Evolutionary conservation across 2,797 vertebrate species (phyloP), one percentile per base, ranked within the genome.

Genomic region (Hydrophis major): DNA sequence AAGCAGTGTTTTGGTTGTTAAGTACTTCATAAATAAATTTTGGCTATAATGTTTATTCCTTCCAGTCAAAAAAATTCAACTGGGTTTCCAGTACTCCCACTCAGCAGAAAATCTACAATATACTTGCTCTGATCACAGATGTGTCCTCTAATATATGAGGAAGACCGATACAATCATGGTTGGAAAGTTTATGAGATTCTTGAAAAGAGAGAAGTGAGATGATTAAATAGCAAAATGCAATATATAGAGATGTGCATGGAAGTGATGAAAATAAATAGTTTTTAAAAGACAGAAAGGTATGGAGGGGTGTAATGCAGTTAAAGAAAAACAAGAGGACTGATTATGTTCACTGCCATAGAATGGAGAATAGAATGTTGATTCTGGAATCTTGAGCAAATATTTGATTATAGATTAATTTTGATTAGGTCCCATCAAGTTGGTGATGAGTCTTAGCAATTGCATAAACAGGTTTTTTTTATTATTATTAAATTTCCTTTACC

Each of bases 71-170:
- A 83, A 87, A 87, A 90, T 90, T 55, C 59, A 87, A 32, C 93
- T 89, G 57, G 57, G 27, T 89, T 78, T 78, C 37, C 37, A 69
- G 28, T 60, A 14, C 6, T 66, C 74, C 53, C 61, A 92, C 42
- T 74, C 78, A 93, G 89, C 78, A 90, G 91, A 63, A 92, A 93
- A 89, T 92, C 87, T 86, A 37, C 14, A 32, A n/a, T 32, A 91
- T 93, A 87, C 53, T 91, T 91, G 60, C 27, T 55, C 86, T 69
- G 37, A 55, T 89, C 92, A 90, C 78, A 86, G 90, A 88, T 90
- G 53, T 55, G 37, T 37, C 12, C 53, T 74, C 28, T 90, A 93
- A 93, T 74, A 37, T 59, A 90, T 59, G 66, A 83, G 4, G 20
- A 83, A 47, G 74, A 83, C 74, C 0, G 4, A 83, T 32, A 18